Conservation (phyloP, 2,113 vertebrate species). For the Cinclus cinclus region DNA sequence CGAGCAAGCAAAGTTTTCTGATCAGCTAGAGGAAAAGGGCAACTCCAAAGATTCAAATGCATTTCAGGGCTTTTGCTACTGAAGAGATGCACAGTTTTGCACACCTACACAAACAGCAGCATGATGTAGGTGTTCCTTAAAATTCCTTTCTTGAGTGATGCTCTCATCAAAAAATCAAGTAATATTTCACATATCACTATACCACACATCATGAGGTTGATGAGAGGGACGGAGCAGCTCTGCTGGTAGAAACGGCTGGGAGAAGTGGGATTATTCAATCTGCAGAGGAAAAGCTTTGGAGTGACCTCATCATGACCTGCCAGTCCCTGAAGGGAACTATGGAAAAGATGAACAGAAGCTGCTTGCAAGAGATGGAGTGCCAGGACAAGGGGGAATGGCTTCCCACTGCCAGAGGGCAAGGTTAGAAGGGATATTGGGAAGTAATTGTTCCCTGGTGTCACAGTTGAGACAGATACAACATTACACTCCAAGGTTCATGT, state of each 20-base stretch:
- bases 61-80: neutral
- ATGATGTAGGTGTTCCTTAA: accelerated
- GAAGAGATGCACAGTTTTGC: neutral
- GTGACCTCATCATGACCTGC: neutral
- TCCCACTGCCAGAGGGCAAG: too few species aligned
- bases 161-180: neutral
- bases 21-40: neutral
- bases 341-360: neutral
- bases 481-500: too few species aligned
- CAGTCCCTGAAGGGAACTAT: neutral
- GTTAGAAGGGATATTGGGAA: neutral
- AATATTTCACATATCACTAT: neutral
- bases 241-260: neutral
- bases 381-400: neutral
- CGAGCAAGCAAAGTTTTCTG: neutral
- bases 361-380: neutral
- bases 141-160: neutral
- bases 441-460: neutral
- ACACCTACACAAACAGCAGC: accelerated
- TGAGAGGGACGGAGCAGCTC: neutral
- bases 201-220: too few species aligned
- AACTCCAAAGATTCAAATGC: neutral
- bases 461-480: too few species aligned
- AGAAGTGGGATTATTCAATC: neutral
- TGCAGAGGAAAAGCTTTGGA: neutral